Evolutionary conservation across 1,140 invertebrate genomes (phyloP).

Genomic region (Pogonomyrmex barbatus): DNA sequence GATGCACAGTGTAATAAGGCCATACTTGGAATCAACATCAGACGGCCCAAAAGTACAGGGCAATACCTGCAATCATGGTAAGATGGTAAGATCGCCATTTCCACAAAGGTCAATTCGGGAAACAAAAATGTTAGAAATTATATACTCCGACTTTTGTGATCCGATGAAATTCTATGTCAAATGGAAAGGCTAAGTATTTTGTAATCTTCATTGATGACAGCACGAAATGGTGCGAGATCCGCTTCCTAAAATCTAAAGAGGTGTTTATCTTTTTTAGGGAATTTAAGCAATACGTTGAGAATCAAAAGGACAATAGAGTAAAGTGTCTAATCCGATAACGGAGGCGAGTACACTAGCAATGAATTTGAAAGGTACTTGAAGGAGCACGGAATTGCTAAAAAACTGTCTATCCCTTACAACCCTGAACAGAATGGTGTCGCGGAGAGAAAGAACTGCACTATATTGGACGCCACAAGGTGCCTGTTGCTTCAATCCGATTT

Average conservation of each 20-base stretch:
- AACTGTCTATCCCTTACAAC: neutral
- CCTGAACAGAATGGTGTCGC: neutral
- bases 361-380: neutral
- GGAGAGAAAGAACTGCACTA: neutral
- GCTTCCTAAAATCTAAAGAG: constrained; percentile 83
- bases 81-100: neutral
- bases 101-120: neutral
- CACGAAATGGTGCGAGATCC: constrained; percentile 78
- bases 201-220: constrained; percentile 83
- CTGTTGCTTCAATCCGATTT: neutral
- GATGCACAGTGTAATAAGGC: neutral
- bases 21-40: neutral
- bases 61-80: neutral
- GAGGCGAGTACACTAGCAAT: neutral
- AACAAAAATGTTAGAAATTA: neutral
- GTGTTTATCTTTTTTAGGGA: neutral
- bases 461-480: neutral
- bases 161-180: neutral
- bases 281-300: neutral
- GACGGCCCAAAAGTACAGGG: neutral
- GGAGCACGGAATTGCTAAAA: neutral
- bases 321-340: constrained; percentile 37
- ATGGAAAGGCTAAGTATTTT: constrained; percentile 78
- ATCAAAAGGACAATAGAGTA: neutral
- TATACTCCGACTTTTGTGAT: neutral